Evolutionary conservation across 1,140 invertebrate genomes (phyloP), one percentile per base, ranked within the genome.

Genomic region (Macrobrachium nipponense): DNA sequence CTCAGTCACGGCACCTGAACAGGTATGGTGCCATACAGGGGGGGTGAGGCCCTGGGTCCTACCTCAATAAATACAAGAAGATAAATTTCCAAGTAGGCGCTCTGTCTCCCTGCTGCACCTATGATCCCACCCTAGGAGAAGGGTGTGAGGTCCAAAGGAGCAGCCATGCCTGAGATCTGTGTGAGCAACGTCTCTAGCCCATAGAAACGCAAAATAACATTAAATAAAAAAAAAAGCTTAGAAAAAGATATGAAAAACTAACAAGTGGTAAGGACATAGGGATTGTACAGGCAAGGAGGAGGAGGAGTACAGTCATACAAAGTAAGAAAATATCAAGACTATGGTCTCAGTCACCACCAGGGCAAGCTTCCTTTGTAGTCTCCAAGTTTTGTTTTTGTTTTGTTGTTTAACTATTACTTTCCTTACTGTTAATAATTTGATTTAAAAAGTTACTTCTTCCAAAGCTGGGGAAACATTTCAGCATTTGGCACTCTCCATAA

Each of bases 401-500:
- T 75, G 64, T 86, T 80, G 62, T 73, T 59, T 51, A 44, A 80
- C 18, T 27, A 60, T 79, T 79, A 60, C 84, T 70, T 80, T 80
- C 76, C 59, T 64, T 68, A 70, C 51, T 70, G 72, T 62, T 80
- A 80, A 86, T 70, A 36, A 18, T 86, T 78, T 72, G 80, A 73
- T 75, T 60, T 79, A 61, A 70, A n/a, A 60, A 58, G 17, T 60
- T 84, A 68, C n/a, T 78, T 79, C 60, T 80, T 86, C 77, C 84
- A 80, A 86, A 86, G 77, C 77, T 80, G 77, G 84, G 70, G 84
- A 80, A 86, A 86, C 84, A 86, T 80, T 86, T 86, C 86, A 87
- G 72, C 78, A 87, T 87, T 87, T 87, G 86, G 86, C 86, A 87
- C 86, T 87, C 86, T 87, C 86, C 86, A 87, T 87, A 87, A 80